Evolutionary conservation across 2,797 vertebrate species (phyloP), one percentile per base, ranked within the genome.

Genomic region (Rousettus madagascariensis): DNA sequence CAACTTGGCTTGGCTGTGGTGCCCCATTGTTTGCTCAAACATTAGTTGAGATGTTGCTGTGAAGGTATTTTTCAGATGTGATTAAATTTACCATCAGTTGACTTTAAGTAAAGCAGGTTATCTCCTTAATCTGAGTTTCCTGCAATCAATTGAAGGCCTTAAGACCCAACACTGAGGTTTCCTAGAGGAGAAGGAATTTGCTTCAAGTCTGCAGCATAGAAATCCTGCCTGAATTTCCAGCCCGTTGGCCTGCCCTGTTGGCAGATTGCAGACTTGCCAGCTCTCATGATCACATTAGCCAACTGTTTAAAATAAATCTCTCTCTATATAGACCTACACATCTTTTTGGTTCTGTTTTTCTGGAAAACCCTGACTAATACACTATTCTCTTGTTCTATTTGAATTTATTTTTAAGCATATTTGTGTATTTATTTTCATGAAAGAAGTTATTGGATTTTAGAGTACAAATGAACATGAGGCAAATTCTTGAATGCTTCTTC

Each of bases 391-490:
- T 51, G 20, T 13, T 63, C 74, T 78, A 1, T 72, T 55, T 49
- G 30, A 57, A 63, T 82, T 92, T 63, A 83, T 78, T 86, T 91
- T 77, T 59, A 74, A 46, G 17, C 41, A 6, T 69, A 49, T 43
- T 26, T 6, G 8, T 57, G 51, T 68, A 38, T 83, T 75, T 75
- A 9, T 51, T 90, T 94, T 87, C 79, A 90, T n/a, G 28, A 63
- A 55, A 57, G 68, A 26, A 90, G 51, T 49, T 57, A 15, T 5
- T 41, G 33, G 55, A 33, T 94, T 78, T 89, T 16, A 75, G 57
- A 22, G 33, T 74, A 6, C 26, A 79, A 68, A 84, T 17, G n/a
- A 46, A 51, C 5, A 24, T 7, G 66, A 72, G 38, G 11, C 22
- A 30, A 10, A n/a, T 9, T 15, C 61, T 72, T 33, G 57, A 53